Percentiles rank a stretch among this genome's conserved stretches.
These are phyloP conservation scores for Gorsachius goisagi DNA, from an alignment of 2,113 vertebrate genomes.

Conservation along the genomic window DNA sequence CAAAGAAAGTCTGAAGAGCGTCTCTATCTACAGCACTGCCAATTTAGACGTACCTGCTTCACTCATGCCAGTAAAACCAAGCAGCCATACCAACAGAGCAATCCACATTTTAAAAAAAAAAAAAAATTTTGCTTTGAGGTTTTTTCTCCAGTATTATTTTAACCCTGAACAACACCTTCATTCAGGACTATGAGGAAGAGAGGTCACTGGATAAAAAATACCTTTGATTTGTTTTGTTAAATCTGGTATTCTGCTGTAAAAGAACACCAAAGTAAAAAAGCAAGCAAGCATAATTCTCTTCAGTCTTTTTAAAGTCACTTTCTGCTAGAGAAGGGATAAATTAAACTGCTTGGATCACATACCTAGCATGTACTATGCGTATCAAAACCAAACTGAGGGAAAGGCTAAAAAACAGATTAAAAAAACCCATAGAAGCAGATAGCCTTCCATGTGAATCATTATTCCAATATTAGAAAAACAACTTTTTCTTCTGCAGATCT, in stretches of 20 bases:
- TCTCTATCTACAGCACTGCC: neutral
- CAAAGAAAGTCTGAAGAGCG: neutral
- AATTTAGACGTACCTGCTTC: neutral
- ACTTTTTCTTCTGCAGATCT: neutral
- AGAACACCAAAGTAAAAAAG: neutral
- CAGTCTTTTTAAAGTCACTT: neutral
- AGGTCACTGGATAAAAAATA: neutral
- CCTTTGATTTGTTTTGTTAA: neutral
- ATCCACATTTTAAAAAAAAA: neutral
- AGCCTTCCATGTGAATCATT: neutral
- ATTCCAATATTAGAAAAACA: neutral
- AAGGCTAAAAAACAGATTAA: neutral
- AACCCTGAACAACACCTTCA: neutral
- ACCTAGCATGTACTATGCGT: neutral
- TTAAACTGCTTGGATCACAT: neutral
- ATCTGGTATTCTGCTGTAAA: neutral
- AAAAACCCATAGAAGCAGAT: neutral
- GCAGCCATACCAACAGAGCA: neutral
- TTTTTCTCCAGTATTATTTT: neutral
- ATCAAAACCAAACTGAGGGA: neutral
- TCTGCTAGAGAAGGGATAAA: neutral
- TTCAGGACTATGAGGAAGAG: neutral
- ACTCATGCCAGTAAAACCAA: neutral
- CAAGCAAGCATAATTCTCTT: neutral
- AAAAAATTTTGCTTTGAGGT: neutral